Evolutionary conservation across 1,140 invertebrate species (phyloP).

Genomic region (Philotrypesis tridentata): DNA sequence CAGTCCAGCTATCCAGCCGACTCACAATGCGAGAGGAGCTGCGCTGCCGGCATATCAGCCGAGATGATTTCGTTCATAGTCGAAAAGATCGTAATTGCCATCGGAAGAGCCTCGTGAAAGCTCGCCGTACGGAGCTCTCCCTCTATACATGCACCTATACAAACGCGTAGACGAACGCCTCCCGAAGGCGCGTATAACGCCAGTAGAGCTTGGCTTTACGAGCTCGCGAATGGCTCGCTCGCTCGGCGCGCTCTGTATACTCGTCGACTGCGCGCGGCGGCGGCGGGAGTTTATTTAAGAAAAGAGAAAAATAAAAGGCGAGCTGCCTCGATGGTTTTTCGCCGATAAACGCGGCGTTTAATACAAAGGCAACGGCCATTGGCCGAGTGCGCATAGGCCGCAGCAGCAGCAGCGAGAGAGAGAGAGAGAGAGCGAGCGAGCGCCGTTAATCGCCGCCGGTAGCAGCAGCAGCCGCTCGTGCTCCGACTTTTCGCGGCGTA

Average conservation of each 20-base stretch:
- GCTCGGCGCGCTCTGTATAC: no score
- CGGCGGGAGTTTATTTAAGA: conserved; percentile 7
- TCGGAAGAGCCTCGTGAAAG: conserved; percentile 41
- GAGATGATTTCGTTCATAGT: background rate
- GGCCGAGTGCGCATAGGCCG: conserved; percentile 15
- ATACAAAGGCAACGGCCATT: conserved; percentile 13
- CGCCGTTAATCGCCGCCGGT: conserved; percentile 39
- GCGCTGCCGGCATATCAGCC: background rate
- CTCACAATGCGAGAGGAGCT: no score
- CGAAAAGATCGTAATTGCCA: background rate
- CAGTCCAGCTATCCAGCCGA: background rate
- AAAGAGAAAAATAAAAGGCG: conserved; percentile 32
- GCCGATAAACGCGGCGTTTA: conserved; percentile 35
- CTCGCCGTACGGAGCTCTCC: no score
- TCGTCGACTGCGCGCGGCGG: background rate
- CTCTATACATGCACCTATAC: no score
- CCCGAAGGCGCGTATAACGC: conserved; percentile 26
- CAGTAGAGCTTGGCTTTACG: conserved; percentile 23
- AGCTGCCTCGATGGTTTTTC: conserved; percentile 8
- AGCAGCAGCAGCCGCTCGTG: background rate
- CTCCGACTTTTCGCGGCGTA: conserved; percentile 18
- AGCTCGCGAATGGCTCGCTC: conserved; percentile 22
- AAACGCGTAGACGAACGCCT: no score
- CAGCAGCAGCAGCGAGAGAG: no score
- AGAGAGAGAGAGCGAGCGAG: background rate